A percentile compares a stretch with the other conserved stretches of the same genome.
Conservation (phyloP, 2,113 vertebrate species). For the Empidonax alnorum region DNA sequence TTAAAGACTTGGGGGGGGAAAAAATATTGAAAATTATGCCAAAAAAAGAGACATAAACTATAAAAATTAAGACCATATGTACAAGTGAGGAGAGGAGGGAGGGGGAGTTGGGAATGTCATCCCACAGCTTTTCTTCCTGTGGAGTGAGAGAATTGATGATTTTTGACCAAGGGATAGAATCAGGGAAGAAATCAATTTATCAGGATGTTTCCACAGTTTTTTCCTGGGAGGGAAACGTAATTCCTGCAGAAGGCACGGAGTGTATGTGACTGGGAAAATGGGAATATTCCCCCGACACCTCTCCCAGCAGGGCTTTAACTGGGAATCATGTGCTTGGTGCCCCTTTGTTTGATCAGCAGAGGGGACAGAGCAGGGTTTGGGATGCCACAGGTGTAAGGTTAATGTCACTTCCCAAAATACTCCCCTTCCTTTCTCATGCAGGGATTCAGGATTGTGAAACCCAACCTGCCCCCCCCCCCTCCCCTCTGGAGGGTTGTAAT, state of each 20-base stretch:
- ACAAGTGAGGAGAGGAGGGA: not conserved
- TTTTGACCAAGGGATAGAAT: not conserved
- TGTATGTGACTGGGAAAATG: not conserved
- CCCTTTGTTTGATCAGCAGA: not conserved
- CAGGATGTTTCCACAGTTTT: not conserved
- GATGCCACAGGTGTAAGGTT: not conserved
- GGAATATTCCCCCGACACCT: not conserved
- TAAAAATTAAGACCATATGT: not conserved
- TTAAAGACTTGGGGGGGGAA: too few relatives aligned
- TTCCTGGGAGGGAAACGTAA: not conserved
- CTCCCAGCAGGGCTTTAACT: not conserved
- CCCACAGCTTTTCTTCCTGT: too few relatives aligned
- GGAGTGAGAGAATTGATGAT: not conserved
- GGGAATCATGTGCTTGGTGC: not conserved
- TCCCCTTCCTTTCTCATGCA: not conserved
- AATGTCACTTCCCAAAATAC: conserved; percentile 54
- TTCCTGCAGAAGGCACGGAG: not conserved
- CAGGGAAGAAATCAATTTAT: not conserved
- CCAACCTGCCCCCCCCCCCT: not conserved
- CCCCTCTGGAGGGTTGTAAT: not conserved
- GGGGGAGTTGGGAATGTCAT: not conserved
- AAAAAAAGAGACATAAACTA: not conserved
- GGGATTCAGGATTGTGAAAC: not conserved
- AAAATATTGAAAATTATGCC: too few relatives aligned
- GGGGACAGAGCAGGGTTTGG: not conserved